Percentiles rank a stretch among this genome's conserved stretches.
phyloP scores from a whole-genome alignment of 2,797 vertebrate species.

The Triplophysa bombifrons region DNA sequence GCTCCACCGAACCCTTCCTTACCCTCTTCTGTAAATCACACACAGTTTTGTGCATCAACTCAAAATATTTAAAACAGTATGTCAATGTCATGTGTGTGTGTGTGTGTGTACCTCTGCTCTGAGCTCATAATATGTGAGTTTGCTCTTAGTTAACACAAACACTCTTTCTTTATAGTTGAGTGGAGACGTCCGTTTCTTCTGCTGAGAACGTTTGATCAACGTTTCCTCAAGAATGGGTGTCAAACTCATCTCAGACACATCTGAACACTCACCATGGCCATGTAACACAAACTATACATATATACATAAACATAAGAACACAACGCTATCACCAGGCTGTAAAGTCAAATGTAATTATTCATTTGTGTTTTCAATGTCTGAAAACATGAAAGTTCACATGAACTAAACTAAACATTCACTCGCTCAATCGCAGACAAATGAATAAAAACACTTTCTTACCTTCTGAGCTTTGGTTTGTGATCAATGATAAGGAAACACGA shows the following conservation, averaged over 20 bases:
- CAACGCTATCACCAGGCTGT: too few species aligned
- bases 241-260: constrained; percentile 79
- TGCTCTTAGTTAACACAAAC: constrained; percentile 86
- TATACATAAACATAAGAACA: too few species aligned
- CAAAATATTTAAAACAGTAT: background rate
- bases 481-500: constrained; percentile 23
- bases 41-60: too few species aligned
- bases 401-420: too few species aligned
- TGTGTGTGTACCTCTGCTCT: constrained; percentile 79
- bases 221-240: constrained; percentile 86
- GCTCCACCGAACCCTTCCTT: constrained; percentile 86
- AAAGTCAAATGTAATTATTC: too few species aligned
- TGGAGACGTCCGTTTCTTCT: constrained; percentile 92
- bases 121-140: constrained; percentile 88
- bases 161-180: constrained; percentile 93
- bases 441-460: constrained; percentile 3
- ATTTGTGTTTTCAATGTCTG: too few species aligned
- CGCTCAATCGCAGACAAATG: background rate
- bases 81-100: background rate
- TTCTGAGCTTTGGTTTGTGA: background rate
- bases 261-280: constrained; percentile 43
- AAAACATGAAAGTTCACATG: too few species aligned
- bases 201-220: constrained; percentile 93
- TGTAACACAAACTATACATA: constrained; percentile 1
- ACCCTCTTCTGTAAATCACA: constrained; percentile 80